Percentiles rank a stretch among this genome's conserved stretches.
Evolutionary conservation across 1,140 invertebrate genomes (phyloP).

Genomic region (Polypedilum vanderplanki): DNA sequence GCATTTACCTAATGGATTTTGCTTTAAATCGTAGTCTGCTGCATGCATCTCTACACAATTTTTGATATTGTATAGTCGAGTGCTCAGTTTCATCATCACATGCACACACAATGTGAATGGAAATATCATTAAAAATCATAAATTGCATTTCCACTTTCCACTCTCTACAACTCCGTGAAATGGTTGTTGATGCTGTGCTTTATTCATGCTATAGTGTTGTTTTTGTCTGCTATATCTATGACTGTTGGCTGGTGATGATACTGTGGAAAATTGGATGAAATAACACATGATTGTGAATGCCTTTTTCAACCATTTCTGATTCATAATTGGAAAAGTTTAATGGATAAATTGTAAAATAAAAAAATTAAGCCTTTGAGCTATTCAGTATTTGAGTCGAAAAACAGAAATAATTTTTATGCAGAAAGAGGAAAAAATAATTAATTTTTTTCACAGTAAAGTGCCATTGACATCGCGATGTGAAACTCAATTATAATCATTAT

Average conservation of each 20-base stretch:
- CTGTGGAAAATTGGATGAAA: constrained; percentile 6
- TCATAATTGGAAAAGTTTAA: too few relatives aligned
- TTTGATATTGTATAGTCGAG: not conserved
- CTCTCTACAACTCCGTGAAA: not conserved
- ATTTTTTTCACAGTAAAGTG: too few relatives aligned
- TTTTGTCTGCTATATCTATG: not conserved
- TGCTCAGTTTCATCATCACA: not conserved
- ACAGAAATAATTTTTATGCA: too few relatives aligned
- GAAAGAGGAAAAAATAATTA: too few relatives aligned
- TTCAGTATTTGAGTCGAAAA: too few relatives aligned
- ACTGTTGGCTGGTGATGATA: not conserved
- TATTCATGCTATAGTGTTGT: not conserved
- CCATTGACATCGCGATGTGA: too few relatives aligned
- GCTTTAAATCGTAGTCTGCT: not conserved
- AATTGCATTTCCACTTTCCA: constrained; percentile 6
- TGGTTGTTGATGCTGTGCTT: constrained; percentile 11
- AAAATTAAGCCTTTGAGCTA: too few relatives aligned
- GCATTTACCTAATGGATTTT: constrained; percentile 26
- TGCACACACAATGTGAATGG: not conserved
- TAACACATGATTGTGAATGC: not conserved
- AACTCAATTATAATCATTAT: too few relatives aligned
- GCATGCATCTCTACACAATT: not conserved
- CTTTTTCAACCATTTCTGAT: too few relatives aligned
- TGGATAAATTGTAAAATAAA: too few relatives aligned
- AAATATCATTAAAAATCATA: constrained; percentile 29